phyloP scores from a whole-genome alignment of 2,113 vertebrate species.

The Pitta sordida region DNA sequence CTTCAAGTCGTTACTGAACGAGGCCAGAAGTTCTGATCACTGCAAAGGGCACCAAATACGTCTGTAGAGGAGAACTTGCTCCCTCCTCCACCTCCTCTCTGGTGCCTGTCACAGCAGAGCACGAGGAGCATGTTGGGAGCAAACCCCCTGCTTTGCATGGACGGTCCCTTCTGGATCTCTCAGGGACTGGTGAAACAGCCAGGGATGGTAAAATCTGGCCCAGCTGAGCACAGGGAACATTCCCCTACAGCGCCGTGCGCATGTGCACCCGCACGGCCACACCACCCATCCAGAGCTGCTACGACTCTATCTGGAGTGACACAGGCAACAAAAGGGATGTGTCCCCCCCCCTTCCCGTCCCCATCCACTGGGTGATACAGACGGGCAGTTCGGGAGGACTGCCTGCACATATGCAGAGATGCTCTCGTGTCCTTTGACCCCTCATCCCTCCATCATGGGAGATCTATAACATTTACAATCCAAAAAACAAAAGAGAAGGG shows the following conservation, averaged over 20 bases:
- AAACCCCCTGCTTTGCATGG: background rate
- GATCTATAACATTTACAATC: constrained; percentile 83
- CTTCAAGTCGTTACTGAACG: background rate
- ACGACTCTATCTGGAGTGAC: constrained; percentile 42
- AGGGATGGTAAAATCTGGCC: background rate
- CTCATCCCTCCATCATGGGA: constrained; percentile 74
- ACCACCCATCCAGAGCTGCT: background rate
- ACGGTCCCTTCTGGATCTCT: background rate
- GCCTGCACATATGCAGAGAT: constrained; percentile 53
- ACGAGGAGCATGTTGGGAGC: rapidly evolving
- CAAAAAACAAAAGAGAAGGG: constrained; percentile 77
- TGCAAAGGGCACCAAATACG: rapidly evolving
- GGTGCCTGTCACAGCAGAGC: rapidly evolving
- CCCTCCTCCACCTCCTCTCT: background rate
- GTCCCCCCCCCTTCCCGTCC: background rate
- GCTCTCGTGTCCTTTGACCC: constrained; percentile 74
- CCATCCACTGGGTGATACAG: constrained; percentile 24
- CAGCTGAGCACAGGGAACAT: background rate
- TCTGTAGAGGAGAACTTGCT: background rate
- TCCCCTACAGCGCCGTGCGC: background rate
- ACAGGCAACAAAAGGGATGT: constrained; percentile 37
- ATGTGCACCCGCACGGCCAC: rapidly evolving
- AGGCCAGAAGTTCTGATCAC: background rate
- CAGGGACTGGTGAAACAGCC: background rate
- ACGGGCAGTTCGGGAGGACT: constrained; percentile 24